phyloP scores from a whole-genome alignment of 2,888 invertebrate genomes.

The Latrodectus hesperus region DNA sequence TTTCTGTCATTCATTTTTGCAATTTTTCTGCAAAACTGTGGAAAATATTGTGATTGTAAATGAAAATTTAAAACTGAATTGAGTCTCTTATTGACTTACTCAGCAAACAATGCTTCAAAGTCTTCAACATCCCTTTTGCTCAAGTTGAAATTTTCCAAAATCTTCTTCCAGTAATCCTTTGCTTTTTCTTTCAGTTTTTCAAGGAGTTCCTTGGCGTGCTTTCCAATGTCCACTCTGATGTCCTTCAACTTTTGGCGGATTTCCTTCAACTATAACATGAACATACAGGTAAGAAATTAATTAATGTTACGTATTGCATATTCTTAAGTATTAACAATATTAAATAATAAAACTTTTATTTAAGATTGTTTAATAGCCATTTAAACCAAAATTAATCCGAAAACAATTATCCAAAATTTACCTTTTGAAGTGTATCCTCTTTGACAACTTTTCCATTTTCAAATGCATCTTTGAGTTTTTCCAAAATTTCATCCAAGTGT shows the following conservation, averaged over 20 bases:
- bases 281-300: not conserved
- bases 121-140: not conserved
- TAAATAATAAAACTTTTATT: too few species aligned
- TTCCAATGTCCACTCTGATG: not conserved
- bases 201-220: slow-evolving; percentile 16
- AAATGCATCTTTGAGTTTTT: slow-evolving; percentile 5
- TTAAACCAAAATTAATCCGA: not conserved
- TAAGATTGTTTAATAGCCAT: too few species aligned
- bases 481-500: slow-evolving; percentile 14
- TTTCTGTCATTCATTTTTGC: too few species aligned
- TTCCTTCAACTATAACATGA: slow-evolving; percentile 10
- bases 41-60: too few species aligned
- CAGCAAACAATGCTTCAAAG: not conserved
- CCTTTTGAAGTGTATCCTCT: slow-evolving; percentile 16
- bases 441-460: slow-evolving; percentile 19
- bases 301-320: not conserved
- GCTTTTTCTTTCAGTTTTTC: slow-evolving; percentile 14
- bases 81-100: not conserved
- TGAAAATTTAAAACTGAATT: too few species aligned
- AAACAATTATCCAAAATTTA: not conserved
- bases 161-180: slow-evolving; percentile 18
- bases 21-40: too few species aligned
- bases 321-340: too few species aligned
- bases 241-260: slow-evolving; percentile 35
- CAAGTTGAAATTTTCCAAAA: slow-evolving; percentile 12